Conservation (phyloP, 2,888 invertebrate species). For the Thalpophila matura region DNA sequence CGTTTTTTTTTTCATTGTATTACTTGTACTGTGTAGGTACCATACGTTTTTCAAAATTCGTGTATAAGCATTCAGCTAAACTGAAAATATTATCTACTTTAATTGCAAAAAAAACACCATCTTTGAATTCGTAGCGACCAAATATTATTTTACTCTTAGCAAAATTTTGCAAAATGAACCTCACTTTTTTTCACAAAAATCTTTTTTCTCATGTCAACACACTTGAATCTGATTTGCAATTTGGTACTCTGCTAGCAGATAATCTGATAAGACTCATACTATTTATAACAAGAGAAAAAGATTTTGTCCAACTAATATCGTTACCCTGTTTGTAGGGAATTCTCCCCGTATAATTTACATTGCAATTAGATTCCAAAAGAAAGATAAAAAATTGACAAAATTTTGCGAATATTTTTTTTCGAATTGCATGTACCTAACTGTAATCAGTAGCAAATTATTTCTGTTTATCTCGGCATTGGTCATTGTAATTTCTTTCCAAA, state of each 20-base stretch:
- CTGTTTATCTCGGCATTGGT: too few relatives aligned
- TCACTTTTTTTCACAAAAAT: conserved; percentile 5
- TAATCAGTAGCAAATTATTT: too few relatives aligned
- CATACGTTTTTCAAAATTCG: too few relatives aligned
- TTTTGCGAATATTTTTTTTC: conserved; percentile 39
- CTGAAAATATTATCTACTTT: too few relatives aligned
- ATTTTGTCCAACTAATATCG: conserved; percentile 31
- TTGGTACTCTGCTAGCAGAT: conserved; percentile 11
- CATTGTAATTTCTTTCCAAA: too few relatives aligned
- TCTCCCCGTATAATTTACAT: conserved; percentile 41
- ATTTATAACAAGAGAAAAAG: conserved; percentile 14
- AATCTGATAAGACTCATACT: conserved; percentile 26
- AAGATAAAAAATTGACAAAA: conserved; percentile 44
- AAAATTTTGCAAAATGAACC: too few relatives aligned
- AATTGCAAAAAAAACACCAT: too few relatives aligned
- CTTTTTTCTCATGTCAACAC: conserved; percentile 10
- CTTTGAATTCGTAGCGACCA: background rate
- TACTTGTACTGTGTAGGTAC: background rate
- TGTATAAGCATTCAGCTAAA: too few relatives aligned
- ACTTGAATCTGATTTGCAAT: conserved; percentile 21
- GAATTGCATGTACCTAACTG: conserved; percentile 37
- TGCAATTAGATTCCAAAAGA: conserved; percentile 34
- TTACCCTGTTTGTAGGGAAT: conserved; percentile 13
- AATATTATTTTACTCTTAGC: background rate
- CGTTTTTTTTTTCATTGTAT: conserved; percentile 1